Percentiles rank a stretch among this genome's conserved stretches.
Evolutionary conservation across 2,888 invertebrate species (phyloP).

Genomic region (Drosophila borealis): DNA sequence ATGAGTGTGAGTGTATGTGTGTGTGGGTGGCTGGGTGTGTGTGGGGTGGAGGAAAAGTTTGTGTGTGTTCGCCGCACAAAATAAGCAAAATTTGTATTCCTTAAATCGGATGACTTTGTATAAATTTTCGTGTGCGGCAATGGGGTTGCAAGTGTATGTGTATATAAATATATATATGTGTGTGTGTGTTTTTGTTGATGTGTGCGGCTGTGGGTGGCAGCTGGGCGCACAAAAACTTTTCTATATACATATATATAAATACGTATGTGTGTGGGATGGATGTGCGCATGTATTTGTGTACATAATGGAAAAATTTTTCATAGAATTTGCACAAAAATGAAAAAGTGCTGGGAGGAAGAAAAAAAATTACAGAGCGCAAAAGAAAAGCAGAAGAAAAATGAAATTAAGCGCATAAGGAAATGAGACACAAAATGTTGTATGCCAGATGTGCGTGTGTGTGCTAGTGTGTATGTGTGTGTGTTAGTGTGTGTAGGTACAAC

Average conservation of each 20-base stretch:
- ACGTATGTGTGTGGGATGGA: constrained; percentile 24
- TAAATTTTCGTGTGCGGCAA: constrained; percentile 81
- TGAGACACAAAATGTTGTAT: constrained; percentile 70
- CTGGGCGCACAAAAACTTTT: constrained; percentile 72
- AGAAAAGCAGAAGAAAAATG: constrained; percentile 68
- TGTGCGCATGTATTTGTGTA: constrained; percentile 69
- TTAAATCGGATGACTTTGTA: constrained; percentile 84
- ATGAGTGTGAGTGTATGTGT: constrained; percentile 30
- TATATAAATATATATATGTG: constrained; percentile 30
- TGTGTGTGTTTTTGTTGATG: constrained; percentile 20
- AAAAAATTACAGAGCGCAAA: constrained; percentile 44
- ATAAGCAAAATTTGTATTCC: constrained; percentile 84
- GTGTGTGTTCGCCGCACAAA: constrained; percentile 70
- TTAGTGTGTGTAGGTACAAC: constrained; percentile 43
- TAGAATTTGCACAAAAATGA: constrained; percentile 83
- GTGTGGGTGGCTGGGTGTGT: constrained; percentile 46
- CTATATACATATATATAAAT: constrained; percentile 34
- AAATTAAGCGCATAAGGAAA: constrained; percentile 82
- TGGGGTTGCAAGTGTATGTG: constrained; percentile 66
- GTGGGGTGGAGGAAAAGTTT: constrained; percentile 39
- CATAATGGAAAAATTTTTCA: constrained; percentile 84
- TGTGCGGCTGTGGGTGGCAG: constrained; percentile 60
- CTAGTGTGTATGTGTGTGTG: constrained; percentile 23
- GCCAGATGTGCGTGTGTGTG: constrained; percentile 24
- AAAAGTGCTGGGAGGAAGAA: constrained; percentile 70